Evolutionary conservation across 2,888 invertebrate genomes (phyloP).

Genomic region (Zelleria hepariella): DNA sequence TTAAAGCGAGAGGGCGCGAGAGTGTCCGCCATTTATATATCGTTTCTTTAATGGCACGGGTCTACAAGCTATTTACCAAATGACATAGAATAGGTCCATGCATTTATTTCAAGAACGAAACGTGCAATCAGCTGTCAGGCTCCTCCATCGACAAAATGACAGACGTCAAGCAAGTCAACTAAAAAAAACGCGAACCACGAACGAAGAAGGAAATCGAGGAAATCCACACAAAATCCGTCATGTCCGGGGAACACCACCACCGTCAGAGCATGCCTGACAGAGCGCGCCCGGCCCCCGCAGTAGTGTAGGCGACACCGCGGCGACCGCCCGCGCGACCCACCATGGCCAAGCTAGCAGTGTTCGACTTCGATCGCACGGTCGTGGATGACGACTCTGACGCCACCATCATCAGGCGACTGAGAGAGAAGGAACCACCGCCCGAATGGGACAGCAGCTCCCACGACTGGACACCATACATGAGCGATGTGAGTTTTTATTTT

Average conservation of each 20-base stretch:
- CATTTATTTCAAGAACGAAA: too few species aligned
- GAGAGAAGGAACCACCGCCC: conserved; percentile 52
- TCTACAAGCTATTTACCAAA: too few species aligned
- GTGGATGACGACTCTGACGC: conserved; percentile 60
- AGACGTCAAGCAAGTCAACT: too few species aligned
- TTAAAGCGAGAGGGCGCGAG: too few species aligned
- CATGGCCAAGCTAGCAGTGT: conserved; percentile 53
- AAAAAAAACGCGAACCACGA: too few species aligned
- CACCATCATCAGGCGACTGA: conserved; percentile 50
- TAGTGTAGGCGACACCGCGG: conserved; percentile 20
- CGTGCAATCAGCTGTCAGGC: too few species aligned
- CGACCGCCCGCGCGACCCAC: conserved; percentile 26
- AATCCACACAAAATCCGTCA: conserved; percentile 21
- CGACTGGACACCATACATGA: conserved; percentile 67
- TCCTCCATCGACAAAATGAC: too few species aligned
- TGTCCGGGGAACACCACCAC: conserved; percentile 15
- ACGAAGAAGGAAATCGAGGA: conserved; percentile 13
- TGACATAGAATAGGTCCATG: too few species aligned
- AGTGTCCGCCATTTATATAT: too few species aligned
- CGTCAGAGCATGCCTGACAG: conserved; percentile 6
- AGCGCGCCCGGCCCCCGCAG: conserved; percentile 15
- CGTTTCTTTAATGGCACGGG: too few species aligned
- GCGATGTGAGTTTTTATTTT: conserved; percentile 41
- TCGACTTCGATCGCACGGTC: conserved; percentile 62
- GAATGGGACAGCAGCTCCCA: conserved; percentile 48